phyloP scores from a whole-genome alignment of 2,113 vertebrate genomes.

The Mirounga angustirostris region DNA sequence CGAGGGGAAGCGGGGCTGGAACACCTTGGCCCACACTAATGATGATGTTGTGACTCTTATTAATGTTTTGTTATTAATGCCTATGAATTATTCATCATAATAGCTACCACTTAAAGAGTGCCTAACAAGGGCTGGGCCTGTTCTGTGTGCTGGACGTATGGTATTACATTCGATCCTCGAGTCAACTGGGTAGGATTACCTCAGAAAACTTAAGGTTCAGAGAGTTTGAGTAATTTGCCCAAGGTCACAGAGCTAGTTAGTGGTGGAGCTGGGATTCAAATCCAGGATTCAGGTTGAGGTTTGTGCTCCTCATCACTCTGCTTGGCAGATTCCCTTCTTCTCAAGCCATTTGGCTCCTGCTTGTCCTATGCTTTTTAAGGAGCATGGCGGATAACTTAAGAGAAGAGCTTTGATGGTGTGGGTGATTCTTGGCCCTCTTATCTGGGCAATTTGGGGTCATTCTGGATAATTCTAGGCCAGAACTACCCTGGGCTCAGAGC shows the following conservation, averaged over 20 bases:
- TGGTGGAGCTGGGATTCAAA: constrained; percentile 52
- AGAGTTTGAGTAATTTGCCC: constrained; percentile 68
- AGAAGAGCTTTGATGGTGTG: not conserved
- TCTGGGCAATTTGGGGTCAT: not conserved
- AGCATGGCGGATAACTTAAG: not conserved
- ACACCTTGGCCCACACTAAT: constrained; percentile 40
- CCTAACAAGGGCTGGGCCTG: constrained; percentile 68
- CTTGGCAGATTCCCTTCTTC: not conserved
- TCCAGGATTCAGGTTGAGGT: constrained; percentile 51
- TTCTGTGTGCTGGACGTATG: not conserved
- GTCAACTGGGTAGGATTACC: constrained; percentile 45
- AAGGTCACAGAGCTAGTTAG: constrained; percentile 63
- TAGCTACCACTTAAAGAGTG: constrained; percentile 48
- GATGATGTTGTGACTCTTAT: constrained; percentile 62
- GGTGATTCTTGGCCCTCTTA: not conserved
- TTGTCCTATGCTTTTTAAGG: not conserved
- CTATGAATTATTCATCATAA: constrained; percentile 74
- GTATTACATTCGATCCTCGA: constrained; percentile 44
- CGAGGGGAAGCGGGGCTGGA: not conserved
- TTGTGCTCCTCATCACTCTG: constrained; percentile 48
- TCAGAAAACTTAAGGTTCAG: constrained; percentile 58
- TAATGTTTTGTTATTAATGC: constrained; percentile 65
- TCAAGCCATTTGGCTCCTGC: not conserved
- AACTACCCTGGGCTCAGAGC: not conserved
- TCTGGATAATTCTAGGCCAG: not conserved